Evolutionary conservation across 1,140 invertebrate species (phyloP), one percentile per base, ranked within the genome.

Genomic region (Drosophila athabasca): DNA sequence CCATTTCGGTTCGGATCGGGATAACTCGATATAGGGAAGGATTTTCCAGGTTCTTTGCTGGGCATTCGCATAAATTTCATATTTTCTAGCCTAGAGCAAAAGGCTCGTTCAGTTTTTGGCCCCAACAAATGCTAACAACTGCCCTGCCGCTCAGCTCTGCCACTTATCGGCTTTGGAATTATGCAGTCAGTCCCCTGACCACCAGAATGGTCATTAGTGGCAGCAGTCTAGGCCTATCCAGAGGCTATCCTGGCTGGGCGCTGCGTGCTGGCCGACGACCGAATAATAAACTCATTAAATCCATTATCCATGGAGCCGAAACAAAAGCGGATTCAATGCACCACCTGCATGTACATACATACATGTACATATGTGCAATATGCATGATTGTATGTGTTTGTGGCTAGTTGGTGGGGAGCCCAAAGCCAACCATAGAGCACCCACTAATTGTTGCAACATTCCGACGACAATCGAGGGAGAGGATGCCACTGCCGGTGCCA

Each of bases 281-380:
- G 76, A 77, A 88, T 88, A 88, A 89, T 88, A 88, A 88, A 88
- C 83, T 76, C 84, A 88, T 88, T 88, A 88, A 77, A 88, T 88
- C 83, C 79, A 88, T 83, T 88, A 88, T 88, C 84, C 84, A 77
- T 79, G 79, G 49, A 67, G 52, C 72, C 83, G 64, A 82, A 68
- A 83, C 76, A 88, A 88, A 84, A 88, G 79, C 76, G 72, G 76
- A 88, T 88, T 88, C 67, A 6, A 31, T 31, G 29, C 26, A 8
- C 8, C 59, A 54, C 59, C 55, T 61, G 52, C 17, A 6, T 43
- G 41, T 13, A 19, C 17, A 19, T 1, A 48, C 17, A 19, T 19
- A n/a, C n/a, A 6, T 43, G 41, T 13, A n/a, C n/a, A n/a, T n/a
- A 48, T 55, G 45, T 59, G 24, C 24, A 5, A 48, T 59, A 41